A percentile compares a stretch with the other conserved stretches of the same genome.
Evolutionary conservation across 2,113 vertebrate genomes (phyloP).

Genomic region (Mystacornis crossleyi): DNA sequence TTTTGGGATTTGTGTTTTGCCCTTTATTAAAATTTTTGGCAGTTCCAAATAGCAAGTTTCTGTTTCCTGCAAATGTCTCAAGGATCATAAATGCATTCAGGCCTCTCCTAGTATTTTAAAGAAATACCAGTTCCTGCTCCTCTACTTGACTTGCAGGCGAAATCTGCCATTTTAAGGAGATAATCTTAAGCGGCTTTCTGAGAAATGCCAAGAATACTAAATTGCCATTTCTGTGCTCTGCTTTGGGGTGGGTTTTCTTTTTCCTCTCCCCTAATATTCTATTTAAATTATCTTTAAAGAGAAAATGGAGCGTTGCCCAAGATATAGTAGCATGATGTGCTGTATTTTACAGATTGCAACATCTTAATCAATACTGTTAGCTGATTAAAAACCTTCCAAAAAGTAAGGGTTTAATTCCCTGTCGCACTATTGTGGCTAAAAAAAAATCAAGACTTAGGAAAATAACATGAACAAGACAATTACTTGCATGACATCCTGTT

Average conservation of each 20-base stretch:
- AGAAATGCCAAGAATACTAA: slow-evolving; percentile 23
- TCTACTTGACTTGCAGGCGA: neutral
- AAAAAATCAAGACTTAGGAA: neutral
- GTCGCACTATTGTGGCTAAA: neutral
- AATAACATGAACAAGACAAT: neutral
- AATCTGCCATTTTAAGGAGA: slow-evolving; percentile 43
- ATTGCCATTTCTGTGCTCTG: neutral
- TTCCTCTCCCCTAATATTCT: neutral
- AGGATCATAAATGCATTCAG: neutral
- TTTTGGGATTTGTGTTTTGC: neutral
- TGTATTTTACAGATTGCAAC: neutral
- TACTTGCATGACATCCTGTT: neutral
- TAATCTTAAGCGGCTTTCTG: slow-evolving; percentile 49
- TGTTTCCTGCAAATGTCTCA: neutral
- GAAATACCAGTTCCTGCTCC: slow-evolving; percentile 2
- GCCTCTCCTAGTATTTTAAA: neutral
- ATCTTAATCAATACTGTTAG: neutral
- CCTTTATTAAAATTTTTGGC: neutral
- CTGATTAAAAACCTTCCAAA: neutral
- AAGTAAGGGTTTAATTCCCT: neutral
- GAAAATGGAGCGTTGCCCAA: neutral
- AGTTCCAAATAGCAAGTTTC: neutral
- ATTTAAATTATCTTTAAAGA: neutral
- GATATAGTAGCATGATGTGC: neutral
- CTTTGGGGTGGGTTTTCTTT: neutral